Base-by-base conservation (phyloP, 2,888 invertebrate genomes). In the Platycnemis pennipes region DNA sequence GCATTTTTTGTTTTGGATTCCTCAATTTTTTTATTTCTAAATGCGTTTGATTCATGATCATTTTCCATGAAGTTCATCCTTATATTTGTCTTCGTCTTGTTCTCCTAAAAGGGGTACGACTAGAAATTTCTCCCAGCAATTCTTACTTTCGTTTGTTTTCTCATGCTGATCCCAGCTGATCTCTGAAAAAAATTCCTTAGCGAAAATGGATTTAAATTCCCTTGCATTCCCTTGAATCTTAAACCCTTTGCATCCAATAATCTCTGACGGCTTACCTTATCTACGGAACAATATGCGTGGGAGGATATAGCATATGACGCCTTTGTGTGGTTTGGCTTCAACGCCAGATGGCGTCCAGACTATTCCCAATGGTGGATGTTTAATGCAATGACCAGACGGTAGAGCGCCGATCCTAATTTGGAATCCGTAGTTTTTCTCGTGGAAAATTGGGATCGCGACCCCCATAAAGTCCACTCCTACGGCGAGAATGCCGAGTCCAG, bases 361-460 rank as follows among this genome's bases (percentile, higher is more conserved):
- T 11, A 37, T 77, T 5, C 37, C 37, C 37, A 5, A 26, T 26
- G 26, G n/a, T 37, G 1, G 77, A 16, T 37, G 77, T 77, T 77
- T 77, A 77, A 77, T 77, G 77, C 77, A 11, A 37, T n/a, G 77
- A 77, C 13, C 77, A 31, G 37, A 37, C 37, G 26, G 26, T 13
- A 37, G 31, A 77, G 13, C 37, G 77, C 13, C 77, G 77, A 77
- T 37, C 77, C 77, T 37, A 77, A 77, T 77, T 77, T 77, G 77
- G 31, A 77, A 37, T 77, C 77, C 77, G 8, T 37, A 11, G 37
- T 77, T 77, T 69, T 77, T 37, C 77, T 37, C 77, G 77, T 77
- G 37, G 77, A 77, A 77, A 77, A 77, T 77, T 77, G 77, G 77
- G 77, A 77, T 77, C 77, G 37, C 77, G 77, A 77, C 77, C 77